Base-by-base conservation (phyloP, 2,113 vertebrate genomes). In the Cavia porcellus region DNA sequence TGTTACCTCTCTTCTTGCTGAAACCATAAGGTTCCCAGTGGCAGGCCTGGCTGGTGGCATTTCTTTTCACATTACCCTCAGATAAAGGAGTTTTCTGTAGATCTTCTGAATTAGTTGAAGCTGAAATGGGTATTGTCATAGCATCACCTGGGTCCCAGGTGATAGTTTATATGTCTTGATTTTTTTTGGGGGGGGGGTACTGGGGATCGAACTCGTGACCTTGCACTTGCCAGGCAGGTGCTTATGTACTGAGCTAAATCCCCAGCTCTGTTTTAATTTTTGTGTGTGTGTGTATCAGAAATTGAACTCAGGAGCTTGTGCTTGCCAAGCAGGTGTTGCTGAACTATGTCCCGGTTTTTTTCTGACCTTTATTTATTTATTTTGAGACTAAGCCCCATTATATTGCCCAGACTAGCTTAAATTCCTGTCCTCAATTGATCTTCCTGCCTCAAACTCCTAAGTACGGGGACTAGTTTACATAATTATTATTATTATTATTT, bases 1-100 rank as follows among this genome's bases (percentile, higher is more conserved):
- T 93, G 86, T 94, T 93, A 72, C 70, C 77, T 75, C 42, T 17
- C 24, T 89, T 96, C 66, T 93, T n/a, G 89, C 50, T 13, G 24
- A 59, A 89, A 80, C 55, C 50, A 3, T 55, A 74, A 64, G 74
- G 35, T 86, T 94, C 19, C 30, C 19, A 55, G 89, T 86, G 84
- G 45, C 52, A 85, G 70, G 50, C 70, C n/a, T 88, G 85, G 20
- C 70, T 87, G 79, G 45, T 61, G 47, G 25, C 14, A 74, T 92
- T 86, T 95, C n/a, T 57, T 80, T 90, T 50, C 66, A 72, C 6
- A 24, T 55, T 66, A 59, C 28, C 32, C 61, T n/a, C 14, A 89
- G 45, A 47, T 61, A 79, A 12, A 47, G 50, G 61, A 85, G 38
- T 81, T 82, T 96, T 83, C 89, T 64, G 55, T 59, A 70, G 5